These are phyloP conservation scores for Steinernema hermaphroditum DNA, from an alignment of 2,888 invertebrate genomes.

Conservation along the genomic window DNA sequence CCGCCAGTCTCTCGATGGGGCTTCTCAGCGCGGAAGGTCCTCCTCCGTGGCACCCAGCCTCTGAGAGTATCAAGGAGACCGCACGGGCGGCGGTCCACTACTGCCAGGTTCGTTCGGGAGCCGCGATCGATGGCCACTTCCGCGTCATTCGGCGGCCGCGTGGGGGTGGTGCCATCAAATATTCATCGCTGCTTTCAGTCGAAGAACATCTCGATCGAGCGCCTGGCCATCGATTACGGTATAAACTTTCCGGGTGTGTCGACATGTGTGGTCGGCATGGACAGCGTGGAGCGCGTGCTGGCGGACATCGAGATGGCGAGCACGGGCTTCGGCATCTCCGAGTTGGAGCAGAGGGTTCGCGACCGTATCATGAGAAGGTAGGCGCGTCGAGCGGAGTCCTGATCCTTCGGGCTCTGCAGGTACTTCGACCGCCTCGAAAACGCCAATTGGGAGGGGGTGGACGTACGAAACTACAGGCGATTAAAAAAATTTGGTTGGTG, in stretches of 20 bases:
- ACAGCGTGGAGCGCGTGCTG: slow-evolving; percentile 39
- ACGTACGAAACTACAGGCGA: slow-evolving; percentile 71
- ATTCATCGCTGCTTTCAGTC: slow-evolving; percentile 43
- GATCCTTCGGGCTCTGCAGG: slow-evolving; percentile 39
- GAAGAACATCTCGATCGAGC: slow-evolving; percentile 54
- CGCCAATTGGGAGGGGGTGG: slow-evolving; percentile 75
- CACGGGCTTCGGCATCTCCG: slow-evolving; percentile 36
- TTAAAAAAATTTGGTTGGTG: slow-evolving; percentile 52
- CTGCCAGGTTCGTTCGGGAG: slow-evolving; percentile 39
- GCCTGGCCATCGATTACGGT: slow-evolving; percentile 56
- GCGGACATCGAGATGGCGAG: slow-evolving; percentile 32
- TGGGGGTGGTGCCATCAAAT: not conserved
- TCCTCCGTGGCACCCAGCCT: slow-evolving; percentile 83
- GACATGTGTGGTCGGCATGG: slow-evolving; percentile 54
- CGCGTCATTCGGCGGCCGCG: not conserved
- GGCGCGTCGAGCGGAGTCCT: not conserved
- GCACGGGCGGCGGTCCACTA: slow-evolving; percentile 43
- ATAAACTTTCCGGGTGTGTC: slow-evolving; percentile 52
- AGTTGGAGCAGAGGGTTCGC: slow-evolving; percentile 53
- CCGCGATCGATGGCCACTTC: no score
- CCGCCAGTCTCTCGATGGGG: slow-evolving; percentile 81
- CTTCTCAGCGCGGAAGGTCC: slow-evolving; percentile 77
- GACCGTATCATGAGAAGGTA: slow-evolving; percentile 60
- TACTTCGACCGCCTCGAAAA: slow-evolving; percentile 71
- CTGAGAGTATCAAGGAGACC: slow-evolving; percentile 70